Evolutionary conservation across 2,797 vertebrate species (phyloP), one percentile per base, ranked within the genome.

Genomic region (Neosilurus mollespiculum): DNA sequence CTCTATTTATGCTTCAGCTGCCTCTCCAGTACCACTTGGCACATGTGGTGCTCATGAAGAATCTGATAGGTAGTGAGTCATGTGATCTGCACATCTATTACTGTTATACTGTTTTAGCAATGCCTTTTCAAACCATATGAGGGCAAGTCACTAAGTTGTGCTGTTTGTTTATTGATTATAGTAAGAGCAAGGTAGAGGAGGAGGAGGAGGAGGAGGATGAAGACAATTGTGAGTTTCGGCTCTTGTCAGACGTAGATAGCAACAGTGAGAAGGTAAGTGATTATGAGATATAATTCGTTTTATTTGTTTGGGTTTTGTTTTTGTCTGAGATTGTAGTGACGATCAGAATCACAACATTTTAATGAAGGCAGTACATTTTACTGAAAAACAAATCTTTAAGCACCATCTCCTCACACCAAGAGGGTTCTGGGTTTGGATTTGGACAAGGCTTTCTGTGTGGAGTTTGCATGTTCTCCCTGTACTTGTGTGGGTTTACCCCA

Each of bases 211-310:
- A 94, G 64, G 93, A 93, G 6, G 95, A 96, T 7, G 95, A 96
- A 1, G 96, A 94, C 64, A 92, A 96, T 88, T 96, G 93, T 34
- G 97, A 96, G 82, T 99, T 99, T 87, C 94, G 86, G n/a, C 94
- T 99, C 53, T 81, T 98, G 59, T 95, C 97, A 56, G 95, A 97
- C 20, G 94, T 96, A 18, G 94, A 95, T 20, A 96, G 93, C 30
- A 92, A 92, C 26, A 96, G 95, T 56, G 96, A 95, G 73, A 90
- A 95, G 93, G 97, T 98, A 81, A 51, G 85, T 0, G 22, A 24
- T 16, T 16, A n/a, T 37, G 15, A 2, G 3, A 18, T 73, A 5
- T 1, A 24, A 64, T 10, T n/a, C n/a, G n/a, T 7, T 22, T 22
- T 2, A 9, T 9, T 8, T 59, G 18, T 22, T 2, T 7, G 7